Evolutionary conservation across 2,888 invertebrate species (phyloP).

Genomic region (Strigamia maritima): DNA sequence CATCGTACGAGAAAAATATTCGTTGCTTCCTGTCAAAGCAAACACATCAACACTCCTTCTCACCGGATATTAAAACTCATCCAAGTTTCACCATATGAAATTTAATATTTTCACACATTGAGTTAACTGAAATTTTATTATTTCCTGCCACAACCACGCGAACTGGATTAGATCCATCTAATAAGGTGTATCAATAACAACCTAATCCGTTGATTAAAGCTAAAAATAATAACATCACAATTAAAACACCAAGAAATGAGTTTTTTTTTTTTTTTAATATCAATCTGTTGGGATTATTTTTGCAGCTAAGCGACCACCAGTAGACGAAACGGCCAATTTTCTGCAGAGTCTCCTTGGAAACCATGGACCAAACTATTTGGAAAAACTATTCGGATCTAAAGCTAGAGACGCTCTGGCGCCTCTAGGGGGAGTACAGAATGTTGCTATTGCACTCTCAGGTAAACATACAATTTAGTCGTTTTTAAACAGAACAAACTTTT

Average conservation of each 20-base stretch:
- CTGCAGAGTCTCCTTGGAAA: conserved; percentile 88
- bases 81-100: neutral
- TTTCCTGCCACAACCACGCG: neutral
- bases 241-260: neutral
- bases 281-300: conserved; percentile 43
- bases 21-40: neutral
- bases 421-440: conserved; percentile 89
- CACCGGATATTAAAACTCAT: neutral
- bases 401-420: conserved; percentile 87
- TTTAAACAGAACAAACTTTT: neutral
- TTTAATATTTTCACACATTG: neutral
- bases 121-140: conserved; percentile 1
- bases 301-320: conserved; percentile 90
- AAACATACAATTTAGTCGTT: conserved; percentile 45
- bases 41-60: neutral
- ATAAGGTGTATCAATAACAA: neutral
- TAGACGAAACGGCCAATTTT: conserved; percentile 93
- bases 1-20: neutral
- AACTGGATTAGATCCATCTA: neutral
- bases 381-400: conserved; percentile 92
- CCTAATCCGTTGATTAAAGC: neutral
- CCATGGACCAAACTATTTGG: conserved; percentile 93
- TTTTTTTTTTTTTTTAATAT: conserved; percentile 12
- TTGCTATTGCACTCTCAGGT: conserved; percentile 93
- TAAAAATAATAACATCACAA: neutral